A percentile compares a stretch with the other conserved stretches of the same genome.
Conservation (phyloP, 2,797 vertebrate genomes). For the Myioborus miniatus region DNA sequence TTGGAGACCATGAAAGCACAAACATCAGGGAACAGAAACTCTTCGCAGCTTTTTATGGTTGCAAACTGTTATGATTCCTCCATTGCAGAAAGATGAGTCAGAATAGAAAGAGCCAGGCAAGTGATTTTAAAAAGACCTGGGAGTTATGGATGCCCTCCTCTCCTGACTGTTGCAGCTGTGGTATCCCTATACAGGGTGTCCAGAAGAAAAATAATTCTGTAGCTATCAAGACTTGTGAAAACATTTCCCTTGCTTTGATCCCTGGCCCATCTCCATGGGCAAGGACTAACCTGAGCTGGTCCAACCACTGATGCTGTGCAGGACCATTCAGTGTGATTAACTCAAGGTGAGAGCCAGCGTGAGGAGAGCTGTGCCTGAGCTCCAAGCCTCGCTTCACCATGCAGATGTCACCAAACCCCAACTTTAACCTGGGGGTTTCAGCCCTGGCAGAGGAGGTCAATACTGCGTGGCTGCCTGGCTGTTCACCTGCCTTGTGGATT, state of each 20-base stretch:
- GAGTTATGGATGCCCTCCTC: neutral
- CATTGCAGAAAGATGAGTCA: neutral
- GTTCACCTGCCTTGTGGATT: neutral
- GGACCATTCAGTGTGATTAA: neutral
- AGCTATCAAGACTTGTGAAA: neutral
- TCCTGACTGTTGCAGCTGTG: neutral
- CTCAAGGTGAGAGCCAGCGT: rapidly evolving
- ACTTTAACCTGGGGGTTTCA: neutral
- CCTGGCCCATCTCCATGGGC: neutral
- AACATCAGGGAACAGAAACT: neutral
- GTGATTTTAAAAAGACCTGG: neutral
- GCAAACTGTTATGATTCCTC: neutral
- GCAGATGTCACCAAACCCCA: neutral
- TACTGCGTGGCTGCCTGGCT: neutral
- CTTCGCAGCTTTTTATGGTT: neutral
- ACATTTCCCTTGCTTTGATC: neutral
- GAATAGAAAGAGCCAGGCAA: neutral
- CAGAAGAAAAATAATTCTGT: neutral
- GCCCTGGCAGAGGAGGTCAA: neutral
- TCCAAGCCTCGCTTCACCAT: neutral
- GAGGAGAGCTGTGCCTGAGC: neutral
- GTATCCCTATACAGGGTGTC: neutral
- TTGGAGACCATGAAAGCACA: neutral
- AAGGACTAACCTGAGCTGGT: neutral
- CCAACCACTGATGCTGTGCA: neutral